phyloP scores from a whole-genome alignment of 2,888 invertebrate genomes.

The Amphipoea oculea region DNA sequence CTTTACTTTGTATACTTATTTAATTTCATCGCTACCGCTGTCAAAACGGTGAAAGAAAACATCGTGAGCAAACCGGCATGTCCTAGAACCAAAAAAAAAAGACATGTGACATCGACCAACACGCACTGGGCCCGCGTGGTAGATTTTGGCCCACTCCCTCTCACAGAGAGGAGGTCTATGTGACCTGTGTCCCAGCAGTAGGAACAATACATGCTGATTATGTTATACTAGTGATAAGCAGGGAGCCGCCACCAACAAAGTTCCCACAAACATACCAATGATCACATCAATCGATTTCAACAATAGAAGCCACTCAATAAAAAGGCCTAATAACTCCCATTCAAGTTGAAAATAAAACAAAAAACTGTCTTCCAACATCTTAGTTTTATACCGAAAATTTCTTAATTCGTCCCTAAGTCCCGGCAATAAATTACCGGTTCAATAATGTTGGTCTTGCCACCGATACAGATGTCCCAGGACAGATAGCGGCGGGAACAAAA shows the following conservation, averaged over 20 bases:
- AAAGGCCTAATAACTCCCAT: constrained; percentile 39
- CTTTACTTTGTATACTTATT: neutral
- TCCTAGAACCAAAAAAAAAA: neutral
- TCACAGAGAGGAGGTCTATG: neutral
- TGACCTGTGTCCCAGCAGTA: neutral
- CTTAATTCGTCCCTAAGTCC: constrained; percentile 80
- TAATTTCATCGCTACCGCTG: neutral
- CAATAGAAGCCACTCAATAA: constrained; percentile 19
- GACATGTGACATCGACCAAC: neutral
- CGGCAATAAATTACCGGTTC: constrained; percentile 86
- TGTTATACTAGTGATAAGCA: neutral
- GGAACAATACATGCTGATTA: neutral
- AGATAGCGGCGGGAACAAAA: constrained; percentile 88
- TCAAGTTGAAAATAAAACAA: constrained; percentile 37
- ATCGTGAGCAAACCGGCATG: neutral
- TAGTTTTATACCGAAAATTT: constrained; percentile 77
- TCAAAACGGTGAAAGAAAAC: neutral
- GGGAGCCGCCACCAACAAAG: neutral
- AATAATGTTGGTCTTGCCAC: constrained; percentile 87
- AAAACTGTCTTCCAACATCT: constrained; percentile 51
- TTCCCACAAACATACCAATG: neutral
- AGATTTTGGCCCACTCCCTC: neutral
- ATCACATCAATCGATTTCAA: constrained; percentile 5
- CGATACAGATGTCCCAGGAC: constrained; percentile 87
- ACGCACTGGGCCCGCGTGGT: neutral